Evolutionary conservation across 2,888 invertebrate genomes (phyloP).

Genomic region (Eretmocerus hayati): DNA sequence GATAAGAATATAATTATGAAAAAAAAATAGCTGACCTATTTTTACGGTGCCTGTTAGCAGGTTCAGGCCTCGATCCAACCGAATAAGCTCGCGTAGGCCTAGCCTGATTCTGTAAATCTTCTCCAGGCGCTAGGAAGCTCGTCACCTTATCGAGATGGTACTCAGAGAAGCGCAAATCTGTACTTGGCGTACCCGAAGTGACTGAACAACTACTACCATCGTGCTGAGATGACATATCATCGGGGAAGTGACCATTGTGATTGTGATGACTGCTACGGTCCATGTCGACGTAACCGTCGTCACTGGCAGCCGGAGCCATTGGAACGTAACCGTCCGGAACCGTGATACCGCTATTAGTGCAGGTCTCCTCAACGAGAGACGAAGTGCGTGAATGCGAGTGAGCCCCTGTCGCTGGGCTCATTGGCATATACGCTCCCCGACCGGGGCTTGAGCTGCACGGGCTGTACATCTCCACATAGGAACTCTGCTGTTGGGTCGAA

Average conservation of each 20-base stretch:
- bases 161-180: constrained; percentile 68
- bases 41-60: constrained; percentile 50
- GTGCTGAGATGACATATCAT: constrained; percentile 51
- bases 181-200: constrained; percentile 75
- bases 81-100: constrained; percentile 76
- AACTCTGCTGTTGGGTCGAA: constrained; percentile 35
- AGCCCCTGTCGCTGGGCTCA: constrained; percentile 47
- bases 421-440: constrained; percentile 50
- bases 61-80: constrained; percentile 73
- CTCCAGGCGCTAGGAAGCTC: constrained; percentile 61
- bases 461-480: constrained; percentile 52
- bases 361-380: constrained; percentile 51
- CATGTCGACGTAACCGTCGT: constrained; percentile 59
- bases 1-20: background rate
- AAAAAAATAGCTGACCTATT: constrained; percentile 36
- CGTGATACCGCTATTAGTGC: no score
- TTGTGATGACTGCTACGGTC: constrained; percentile 43
- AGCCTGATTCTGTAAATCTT: constrained; percentile 58
- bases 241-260: constrained; percentile 40
- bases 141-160: constrained; percentile 76
- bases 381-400: constrained; percentile 59
- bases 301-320: constrained; percentile 57
- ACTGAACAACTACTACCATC: constrained; percentile 67
- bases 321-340: constrained; percentile 57
- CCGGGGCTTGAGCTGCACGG: constrained; percentile 51